These are phyloP conservation scores for Crotalus helleri DNA, from an alignment of 2,113 vertebrate genomes.

Conservation along the genomic window DNA sequence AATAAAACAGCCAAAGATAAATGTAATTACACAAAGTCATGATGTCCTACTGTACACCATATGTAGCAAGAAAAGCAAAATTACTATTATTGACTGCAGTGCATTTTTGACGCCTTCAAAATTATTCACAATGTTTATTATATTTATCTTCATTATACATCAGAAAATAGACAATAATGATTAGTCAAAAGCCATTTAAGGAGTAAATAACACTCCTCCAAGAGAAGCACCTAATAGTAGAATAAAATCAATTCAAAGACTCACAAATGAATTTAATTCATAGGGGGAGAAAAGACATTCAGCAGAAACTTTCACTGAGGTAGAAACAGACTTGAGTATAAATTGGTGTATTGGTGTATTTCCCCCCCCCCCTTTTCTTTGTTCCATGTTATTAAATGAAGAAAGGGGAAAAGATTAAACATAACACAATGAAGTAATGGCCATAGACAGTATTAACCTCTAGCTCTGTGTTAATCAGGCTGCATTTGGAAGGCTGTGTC, in stretches of 20 bases:
- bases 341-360: background rate
- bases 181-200: background rate
- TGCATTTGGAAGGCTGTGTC: background rate
- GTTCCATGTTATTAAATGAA: background rate
- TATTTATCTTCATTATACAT: background rate
- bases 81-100: background rate
- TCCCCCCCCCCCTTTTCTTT: background rate
- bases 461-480: background rate
- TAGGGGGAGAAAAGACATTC: background rate
- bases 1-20: background rate
- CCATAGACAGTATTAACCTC: background rate
- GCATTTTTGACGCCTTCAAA: background rate
- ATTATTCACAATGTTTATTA: background rate
- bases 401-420: background rate
- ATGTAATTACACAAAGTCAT: background rate
- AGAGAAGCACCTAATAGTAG: background rate
- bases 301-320: background rate
- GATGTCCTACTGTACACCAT: background rate
- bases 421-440: background rate
- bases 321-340: background rate
- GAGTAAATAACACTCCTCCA: background rate
- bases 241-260: background rate
- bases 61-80: background rate
- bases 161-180: background rate
- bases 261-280: conserved; percentile 4